These are phyloP conservation scores for Parazoanthus darwini DNA, from an alignment of 92 coral and sea anemone genomes.

Conservation along the genomic window DNA sequence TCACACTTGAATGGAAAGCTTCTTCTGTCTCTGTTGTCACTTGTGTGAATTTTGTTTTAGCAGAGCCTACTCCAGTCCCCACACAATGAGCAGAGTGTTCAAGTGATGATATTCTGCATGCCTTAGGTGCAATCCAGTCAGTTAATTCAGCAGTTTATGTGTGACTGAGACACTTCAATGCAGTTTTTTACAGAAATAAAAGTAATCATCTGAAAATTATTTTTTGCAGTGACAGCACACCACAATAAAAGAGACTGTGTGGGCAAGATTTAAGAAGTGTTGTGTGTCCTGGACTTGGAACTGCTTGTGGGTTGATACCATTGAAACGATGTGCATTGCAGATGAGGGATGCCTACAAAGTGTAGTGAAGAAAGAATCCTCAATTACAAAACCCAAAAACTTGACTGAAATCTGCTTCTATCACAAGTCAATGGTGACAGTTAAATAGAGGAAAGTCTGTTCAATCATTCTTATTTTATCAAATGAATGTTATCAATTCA, in stretches of 20 bases:
- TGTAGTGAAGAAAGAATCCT: slow-evolving; percentile 47
- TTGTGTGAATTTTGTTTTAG: too few species aligned
- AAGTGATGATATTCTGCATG: too few species aligned
- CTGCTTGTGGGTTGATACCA: slow-evolving; percentile 72
- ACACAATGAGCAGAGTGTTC: too few species aligned
- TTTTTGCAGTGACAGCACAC: slow-evolving; percentile 61
- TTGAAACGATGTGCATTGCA: slow-evolving; percentile 66
- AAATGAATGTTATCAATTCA: too few species aligned
- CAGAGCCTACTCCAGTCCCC: too few species aligned
- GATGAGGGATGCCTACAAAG: slow-evolving; percentile 76
- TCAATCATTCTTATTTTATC: neutral
- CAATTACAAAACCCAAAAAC: slow-evolving; percentile 52
- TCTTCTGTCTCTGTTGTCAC: too few species aligned
- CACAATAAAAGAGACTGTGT: slow-evolving; percentile 54
- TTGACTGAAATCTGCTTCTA: slow-evolving; percentile 44
- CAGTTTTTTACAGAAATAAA: neutral
- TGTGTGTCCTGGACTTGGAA: slow-evolving; percentile 81
- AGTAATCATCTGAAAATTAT: neutral
- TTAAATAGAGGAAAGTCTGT: neutral
- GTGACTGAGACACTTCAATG: neutral
- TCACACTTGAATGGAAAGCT: too few species aligned
- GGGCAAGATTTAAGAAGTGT: slow-evolving; percentile 62
- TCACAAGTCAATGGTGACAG: slow-evolving; percentile 54
- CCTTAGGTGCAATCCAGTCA: too few species aligned
- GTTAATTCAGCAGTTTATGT: too few species aligned